Base-by-base conservation (phyloP, 2,888 invertebrate genomes). In the Bombylius discolor region DNA sequence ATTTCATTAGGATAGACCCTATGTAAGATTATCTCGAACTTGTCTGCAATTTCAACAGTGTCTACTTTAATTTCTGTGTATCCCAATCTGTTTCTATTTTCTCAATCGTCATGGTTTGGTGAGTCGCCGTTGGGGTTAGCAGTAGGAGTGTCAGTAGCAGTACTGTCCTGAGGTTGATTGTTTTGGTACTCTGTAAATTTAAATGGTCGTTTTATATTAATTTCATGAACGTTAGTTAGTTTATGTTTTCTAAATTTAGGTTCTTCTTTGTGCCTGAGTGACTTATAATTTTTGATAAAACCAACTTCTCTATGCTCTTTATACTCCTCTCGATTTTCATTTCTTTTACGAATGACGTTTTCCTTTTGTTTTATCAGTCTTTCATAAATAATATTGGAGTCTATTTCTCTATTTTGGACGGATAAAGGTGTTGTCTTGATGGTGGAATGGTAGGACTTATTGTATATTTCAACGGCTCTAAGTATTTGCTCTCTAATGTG, bases 1-100 rank as follows among this genome's bases (percentile, higher is more conserved):
- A 59, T 58, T 58, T 58, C 60, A 13, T 42, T 47, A 36, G 58
- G 53, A 32, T 56, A 54, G 13, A 58, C 53, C 32, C 55, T 56
- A 34, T 62, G 61, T 9, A 62, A 47, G 14, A 44, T 49, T 39
- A 45, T 52, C 12, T 49, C 32, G 11, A 32, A 36, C 31, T 49
- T 45, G 32, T 8, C 23, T 34, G 44, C 45, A 45, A 52, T 52
- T 36, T 48, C 49, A 31, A 49, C 47, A 31, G 31, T 32, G 5
- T 49, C 44, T 9, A 48, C 11, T 33, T 48, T 44, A 11, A 56
- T 52, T 52, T 34, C 49, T 11, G 42, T 9, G n/a, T 32, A 49
- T 13, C 53, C 53, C 48, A n/a, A 33, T 42, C 53, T 13, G 42
- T 5, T 39, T 39, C 31, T 39, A 39, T 39, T 42, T 42, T 32